Conservation (phyloP, 2,113 vertebrate species). For the Prionailurus bengalensis region DNA sequence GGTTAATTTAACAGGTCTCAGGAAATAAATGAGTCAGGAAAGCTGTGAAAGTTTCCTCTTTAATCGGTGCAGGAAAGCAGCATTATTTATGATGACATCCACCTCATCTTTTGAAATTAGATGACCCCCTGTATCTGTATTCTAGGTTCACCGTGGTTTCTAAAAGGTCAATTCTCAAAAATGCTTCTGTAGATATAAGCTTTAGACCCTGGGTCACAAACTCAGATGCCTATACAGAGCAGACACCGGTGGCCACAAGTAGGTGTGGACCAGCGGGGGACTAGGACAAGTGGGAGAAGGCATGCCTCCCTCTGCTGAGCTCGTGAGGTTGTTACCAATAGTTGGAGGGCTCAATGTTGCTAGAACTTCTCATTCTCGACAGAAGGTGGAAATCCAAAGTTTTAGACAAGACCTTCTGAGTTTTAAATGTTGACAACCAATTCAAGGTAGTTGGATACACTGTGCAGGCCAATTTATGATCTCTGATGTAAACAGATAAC, state of each 20-base stretch:
- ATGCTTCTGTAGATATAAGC: background rate
- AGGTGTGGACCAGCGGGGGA: background rate
- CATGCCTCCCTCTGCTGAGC: background rate
- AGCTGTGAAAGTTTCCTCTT: background rate
- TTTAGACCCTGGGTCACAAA: background rate
- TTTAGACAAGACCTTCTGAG: background rate
- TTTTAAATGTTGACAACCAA: background rate
- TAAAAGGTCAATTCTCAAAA: background rate
- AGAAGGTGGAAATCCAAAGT: background rate
- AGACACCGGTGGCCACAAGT: background rate
- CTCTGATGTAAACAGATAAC: background rate
- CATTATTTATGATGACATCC: background rate
- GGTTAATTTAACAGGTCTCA: background rate
- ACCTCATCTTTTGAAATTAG: background rate
- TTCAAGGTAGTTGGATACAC: background rate
- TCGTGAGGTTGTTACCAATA: background rate
- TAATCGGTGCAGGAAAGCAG: background rate
- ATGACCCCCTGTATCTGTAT: background rate
- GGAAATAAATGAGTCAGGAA: slow-evolving; percentile 27
- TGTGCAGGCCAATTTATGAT: background rate
- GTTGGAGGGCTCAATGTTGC: background rate
- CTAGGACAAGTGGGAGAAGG: background rate
- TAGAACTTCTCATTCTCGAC: background rate
- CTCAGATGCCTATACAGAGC: background rate
- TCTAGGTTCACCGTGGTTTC: background rate